A percentile compares a stretch with the other conserved stretches of the same genome.
Conservation (phyloP, 2,888 invertebrate genomes). For the Drosophila fulvimacula region DNA sequence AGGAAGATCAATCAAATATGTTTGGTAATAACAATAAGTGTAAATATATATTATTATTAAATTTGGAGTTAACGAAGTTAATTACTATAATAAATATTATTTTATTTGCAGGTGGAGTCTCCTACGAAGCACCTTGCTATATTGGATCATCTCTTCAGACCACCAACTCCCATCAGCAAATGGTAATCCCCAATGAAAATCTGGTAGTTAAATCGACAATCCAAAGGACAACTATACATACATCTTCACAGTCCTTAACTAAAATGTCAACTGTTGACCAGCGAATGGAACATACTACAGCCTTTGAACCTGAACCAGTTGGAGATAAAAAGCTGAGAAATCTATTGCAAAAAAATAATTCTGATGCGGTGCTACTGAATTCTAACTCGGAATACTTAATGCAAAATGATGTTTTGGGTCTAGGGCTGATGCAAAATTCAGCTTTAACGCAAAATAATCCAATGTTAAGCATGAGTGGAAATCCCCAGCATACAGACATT, state of each 20-base stretch:
- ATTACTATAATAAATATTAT: neutral
- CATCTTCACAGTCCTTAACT: slow-evolving; percentile 33
- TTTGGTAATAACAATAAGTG: slow-evolving; percentile 65
- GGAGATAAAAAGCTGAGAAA: slow-evolving; percentile 65
- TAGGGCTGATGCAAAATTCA: slow-evolving; percentile 60
- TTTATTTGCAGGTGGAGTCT: slow-evolving; percentile 47
- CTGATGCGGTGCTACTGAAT: slow-evolving; percentile 60
- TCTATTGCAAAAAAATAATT: slow-evolving; percentile 64
- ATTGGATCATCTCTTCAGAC: slow-evolving; percentile 38
- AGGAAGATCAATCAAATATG: slow-evolving; percentile 74
- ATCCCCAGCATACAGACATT: slow-evolving; percentile 56
- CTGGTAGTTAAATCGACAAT: slow-evolving; percentile 54
- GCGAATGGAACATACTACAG: slow-evolving; percentile 52
- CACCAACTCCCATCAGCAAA: slow-evolving; percentile 45
- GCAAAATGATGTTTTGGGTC: slow-evolving; percentile 56
- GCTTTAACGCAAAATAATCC: slow-evolving; percentile 70
- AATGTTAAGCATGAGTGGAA: slow-evolving; percentile 70
- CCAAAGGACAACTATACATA: slow-evolving; percentile 41
- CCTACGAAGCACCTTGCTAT: slow-evolving; percentile 56
- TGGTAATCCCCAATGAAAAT: slow-evolving; percentile 49
- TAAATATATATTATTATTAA: neutral
- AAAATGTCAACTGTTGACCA: slow-evolving; percentile 54
- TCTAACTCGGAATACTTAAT: slow-evolving; percentile 63
- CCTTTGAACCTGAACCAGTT: slow-evolving; percentile 52
- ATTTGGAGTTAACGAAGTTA: neutral